Conservation (phyloP, 2,888 invertebrate genomes). For the Encarsia formosa region DNA sequence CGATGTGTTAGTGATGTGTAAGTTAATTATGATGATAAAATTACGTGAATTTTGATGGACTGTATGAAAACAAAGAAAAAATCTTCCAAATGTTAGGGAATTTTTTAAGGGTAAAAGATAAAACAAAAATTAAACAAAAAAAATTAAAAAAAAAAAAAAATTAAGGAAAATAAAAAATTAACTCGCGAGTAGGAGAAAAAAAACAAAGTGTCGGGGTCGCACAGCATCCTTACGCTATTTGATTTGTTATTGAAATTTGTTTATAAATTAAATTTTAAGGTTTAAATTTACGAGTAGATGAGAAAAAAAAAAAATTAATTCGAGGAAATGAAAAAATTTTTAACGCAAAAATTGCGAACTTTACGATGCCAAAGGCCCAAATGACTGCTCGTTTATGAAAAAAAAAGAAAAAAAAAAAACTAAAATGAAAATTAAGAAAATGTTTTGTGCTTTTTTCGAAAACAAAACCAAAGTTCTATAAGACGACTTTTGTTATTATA, state of each 20-base stretch:
- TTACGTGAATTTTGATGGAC: constrained; percentile 15
- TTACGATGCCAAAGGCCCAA: constrained; percentile 46
- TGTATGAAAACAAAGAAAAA: constrained; percentile 25
- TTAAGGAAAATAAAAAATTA: constrained; percentile 19
- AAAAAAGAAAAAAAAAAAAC: constrained; percentile 14
- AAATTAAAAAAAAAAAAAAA: constrained; percentile 4
- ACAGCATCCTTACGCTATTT: background rate
- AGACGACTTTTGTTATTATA: constrained; percentile 16
- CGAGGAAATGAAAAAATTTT: constrained; percentile 14
- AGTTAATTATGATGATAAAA: constrained; percentile 33
- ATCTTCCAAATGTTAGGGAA: constrained; percentile 27
- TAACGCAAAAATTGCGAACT: constrained; percentile 23
- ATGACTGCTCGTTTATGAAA: constrained; percentile 37
- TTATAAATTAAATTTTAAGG: background rate
- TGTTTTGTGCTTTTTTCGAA: constrained; percentile 32
- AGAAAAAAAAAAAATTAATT: background rate
- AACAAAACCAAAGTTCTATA: constrained; percentile 38
- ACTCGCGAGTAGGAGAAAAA: constrained; percentile 19
- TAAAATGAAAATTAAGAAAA: constrained; percentile 6
- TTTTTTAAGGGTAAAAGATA: constrained; percentile 21
- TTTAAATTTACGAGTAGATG: background rate
- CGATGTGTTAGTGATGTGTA: constrained; percentile 46
- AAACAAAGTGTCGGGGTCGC: constrained; percentile 7
- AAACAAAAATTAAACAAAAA: constrained; percentile 6
- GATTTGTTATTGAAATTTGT: background rate